Base-by-base conservation (phyloP, 1,140 invertebrate genomes). In the Brachionus sp. region DNA sequence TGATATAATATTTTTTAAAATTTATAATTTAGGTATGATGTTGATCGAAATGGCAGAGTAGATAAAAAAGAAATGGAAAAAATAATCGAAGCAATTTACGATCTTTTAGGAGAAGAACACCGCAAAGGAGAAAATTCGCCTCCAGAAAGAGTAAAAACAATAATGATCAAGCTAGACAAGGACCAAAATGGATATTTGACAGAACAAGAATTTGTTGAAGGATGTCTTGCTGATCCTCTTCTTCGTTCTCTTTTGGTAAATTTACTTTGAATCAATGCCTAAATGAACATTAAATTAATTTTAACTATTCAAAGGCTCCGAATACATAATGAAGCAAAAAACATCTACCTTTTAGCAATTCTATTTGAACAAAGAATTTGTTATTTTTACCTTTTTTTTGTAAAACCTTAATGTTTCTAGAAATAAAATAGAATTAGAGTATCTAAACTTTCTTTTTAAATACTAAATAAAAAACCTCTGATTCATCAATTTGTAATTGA, bases 21-120 rank as follows among this genome's bases (percentile, higher is more conserved):
- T 77, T 50, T 53, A 7, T 53, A 19, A n/a, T 25, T 62, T 37
- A 80, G 46, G 77, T 80, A 80, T 53, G 82, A 83, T 73, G 57
- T 83, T 2, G 66, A 83, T 37, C 37, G 42, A 19, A 83, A 83
- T 44, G 82, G 82, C 10, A 73, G 42, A 46, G 68, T 83, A 7
- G 82, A 83, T 25, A 77, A 84, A 33, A 77, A 77, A 66, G 83
- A 84, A 44, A 84, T 84, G 83, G 35, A 33, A 35, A 84, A 84
- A 44, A 57, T 84, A 19, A 77, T 84, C 10, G 57, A 39, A 35
- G 70, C 50, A 10, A 77, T 84, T 44, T 84, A 77, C 42, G 70
- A 84, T 62, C 37, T 84, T 16, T 35, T 77, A 9, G 83, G 83
- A 16, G 83, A 77, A 66, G 70, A 84, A 42, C 25, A 84, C 42